Conservation (phyloP, 2,797 vertebrate species). For the Adrianichthys oophorus region DNA sequence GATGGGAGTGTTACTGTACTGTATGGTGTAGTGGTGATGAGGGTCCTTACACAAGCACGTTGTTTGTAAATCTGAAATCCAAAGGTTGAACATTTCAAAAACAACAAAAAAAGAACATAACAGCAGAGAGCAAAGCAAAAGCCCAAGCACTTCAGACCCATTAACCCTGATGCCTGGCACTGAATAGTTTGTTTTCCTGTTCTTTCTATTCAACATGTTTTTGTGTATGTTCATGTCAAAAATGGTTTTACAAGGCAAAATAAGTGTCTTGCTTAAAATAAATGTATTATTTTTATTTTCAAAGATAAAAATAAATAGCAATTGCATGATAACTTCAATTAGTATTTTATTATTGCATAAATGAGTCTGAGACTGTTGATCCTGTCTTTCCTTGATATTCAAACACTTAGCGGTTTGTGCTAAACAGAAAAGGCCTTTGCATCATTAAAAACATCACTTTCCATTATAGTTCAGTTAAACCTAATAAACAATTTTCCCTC, state of each 20-base stretch:
- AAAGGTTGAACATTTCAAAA: not conserved
- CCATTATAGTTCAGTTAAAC: not conserved
- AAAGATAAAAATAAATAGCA: conserved; percentile 59
- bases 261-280: conserved; percentile 64
- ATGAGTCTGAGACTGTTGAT: conserved; percentile 56
- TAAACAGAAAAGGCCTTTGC: conserved; percentile 27
- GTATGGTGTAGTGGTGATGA: too few relatives aligned
- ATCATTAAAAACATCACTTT: too few relatives aligned
- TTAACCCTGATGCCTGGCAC: conserved; percentile 21
- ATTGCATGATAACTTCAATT: conserved; percentile 54
- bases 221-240: too few relatives aligned
- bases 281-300: conserved; percentile 71
- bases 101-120: conserved; percentile 7
- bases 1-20: too few relatives aligned
- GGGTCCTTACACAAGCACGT: too few relatives aligned
- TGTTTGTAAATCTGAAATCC: too few relatives aligned
- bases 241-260: conserved; percentile 71
- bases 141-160: conserved; percentile 15
- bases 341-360: conserved; percentile 54
- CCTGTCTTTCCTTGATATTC: conserved; percentile 39
- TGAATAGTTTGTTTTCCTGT: too few relatives aligned
- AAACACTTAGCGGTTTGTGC: conserved; percentile 52
- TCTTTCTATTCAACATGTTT: too few relatives aligned
- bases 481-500: not conserved
- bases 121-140: not conserved